Conservation (phyloP, 2,113 vertebrate genomes). For the Dromiciops gliroides region DNA sequence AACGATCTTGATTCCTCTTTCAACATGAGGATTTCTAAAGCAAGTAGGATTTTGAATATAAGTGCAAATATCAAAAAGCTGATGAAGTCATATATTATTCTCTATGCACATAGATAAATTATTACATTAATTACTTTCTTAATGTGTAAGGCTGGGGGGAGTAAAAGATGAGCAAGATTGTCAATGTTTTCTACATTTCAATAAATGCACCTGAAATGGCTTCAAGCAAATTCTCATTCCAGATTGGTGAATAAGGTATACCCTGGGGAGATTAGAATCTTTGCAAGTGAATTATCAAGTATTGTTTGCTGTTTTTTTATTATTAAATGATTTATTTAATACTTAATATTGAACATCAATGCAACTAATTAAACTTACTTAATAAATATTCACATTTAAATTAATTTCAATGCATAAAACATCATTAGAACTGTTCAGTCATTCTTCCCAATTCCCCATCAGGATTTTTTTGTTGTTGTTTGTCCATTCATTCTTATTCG, state of each 20-base stretch:
- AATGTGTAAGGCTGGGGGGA: background rate
- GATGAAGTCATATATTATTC: background rate
- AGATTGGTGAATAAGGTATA: background rate
- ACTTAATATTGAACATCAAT: background rate
- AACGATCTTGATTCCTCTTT: background rate
- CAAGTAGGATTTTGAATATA: background rate
- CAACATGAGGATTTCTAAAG: background rate
- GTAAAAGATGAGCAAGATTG: background rate
- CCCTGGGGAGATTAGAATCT: background rate
- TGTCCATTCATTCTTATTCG: background rate
- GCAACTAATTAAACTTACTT: background rate
- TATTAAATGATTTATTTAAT: background rate
- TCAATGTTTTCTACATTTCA: slow-evolving; percentile 24
- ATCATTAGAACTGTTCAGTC: background rate
- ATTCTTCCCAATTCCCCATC: background rate
- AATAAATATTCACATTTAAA: background rate
- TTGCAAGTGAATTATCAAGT: background rate
- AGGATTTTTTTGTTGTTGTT: background rate
- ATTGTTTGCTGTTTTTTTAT: background rate
- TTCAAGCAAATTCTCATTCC: background rate
- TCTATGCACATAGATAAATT: background rate
- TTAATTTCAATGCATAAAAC: background rate
- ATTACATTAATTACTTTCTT: slow-evolving; percentile 14
- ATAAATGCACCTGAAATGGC: background rate
- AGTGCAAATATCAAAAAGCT: background rate